phyloP scores from a whole-genome alignment of 2,113 vertebrate species.

The Upupa epops region DNA sequence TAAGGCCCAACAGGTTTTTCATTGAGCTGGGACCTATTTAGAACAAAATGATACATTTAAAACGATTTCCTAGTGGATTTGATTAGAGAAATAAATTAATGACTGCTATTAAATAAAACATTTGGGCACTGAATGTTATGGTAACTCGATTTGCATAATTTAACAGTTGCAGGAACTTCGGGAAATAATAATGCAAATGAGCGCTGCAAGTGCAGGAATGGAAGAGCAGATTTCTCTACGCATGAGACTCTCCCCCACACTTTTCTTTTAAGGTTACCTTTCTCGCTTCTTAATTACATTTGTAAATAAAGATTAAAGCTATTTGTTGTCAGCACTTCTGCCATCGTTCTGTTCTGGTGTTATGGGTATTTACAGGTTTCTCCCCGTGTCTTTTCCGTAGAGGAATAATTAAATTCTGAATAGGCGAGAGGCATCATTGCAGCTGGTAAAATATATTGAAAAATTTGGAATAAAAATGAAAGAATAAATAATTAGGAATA shows the following conservation, averaged over 20 bases:
- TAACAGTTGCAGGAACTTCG: slow-evolving; percentile 57
- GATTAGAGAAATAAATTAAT: slow-evolving; percentile 64
- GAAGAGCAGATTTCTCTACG: slow-evolving; percentile 10
- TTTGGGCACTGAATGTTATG: slow-evolving; percentile 53
- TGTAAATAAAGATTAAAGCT: slow-evolving; percentile 37
- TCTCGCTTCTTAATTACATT: slow-evolving; percentile 42
- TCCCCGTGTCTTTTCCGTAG: not conserved
- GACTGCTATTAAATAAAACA: slow-evolving; percentile 68
- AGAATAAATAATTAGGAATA: not conserved
- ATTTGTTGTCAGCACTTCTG: not conserved
- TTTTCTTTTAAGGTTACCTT: slow-evolving; percentile 7
- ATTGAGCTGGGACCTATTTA: slow-evolving; percentile 45
- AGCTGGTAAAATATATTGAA: not conserved
- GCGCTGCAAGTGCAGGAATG: slow-evolving; percentile 1
- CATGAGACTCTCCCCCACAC: not conserved
- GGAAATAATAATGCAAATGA: slow-evolving; percentile 67
- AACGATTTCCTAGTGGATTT: slow-evolving; percentile 56
- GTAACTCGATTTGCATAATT: slow-evolving; percentile 65
- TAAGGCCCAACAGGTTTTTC: slow-evolving; percentile 23
- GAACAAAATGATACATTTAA: slow-evolving; percentile 61
- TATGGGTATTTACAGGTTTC: not conserved
- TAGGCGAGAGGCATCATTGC: not conserved
- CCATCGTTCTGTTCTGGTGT: not conserved
- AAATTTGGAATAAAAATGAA: too few species aligned
- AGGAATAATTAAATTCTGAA: not conserved